phyloP scores from a whole-genome alignment of 2,797 vertebrate species.

The Hydrophis major region DNA sequence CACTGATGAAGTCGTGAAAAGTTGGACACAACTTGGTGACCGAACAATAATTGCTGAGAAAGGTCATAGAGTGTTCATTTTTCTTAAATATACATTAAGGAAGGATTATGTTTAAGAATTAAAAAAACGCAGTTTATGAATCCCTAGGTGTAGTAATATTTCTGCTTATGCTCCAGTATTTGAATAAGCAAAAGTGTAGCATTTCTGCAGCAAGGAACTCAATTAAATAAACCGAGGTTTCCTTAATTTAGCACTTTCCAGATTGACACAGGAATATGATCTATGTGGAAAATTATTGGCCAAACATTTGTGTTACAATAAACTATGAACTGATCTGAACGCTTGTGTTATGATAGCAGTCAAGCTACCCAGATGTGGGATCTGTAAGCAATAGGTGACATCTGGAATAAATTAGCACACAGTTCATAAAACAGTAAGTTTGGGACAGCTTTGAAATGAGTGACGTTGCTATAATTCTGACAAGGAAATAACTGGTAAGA shows the following conservation, averaged over 20 bases:
- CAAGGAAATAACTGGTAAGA: background rate
- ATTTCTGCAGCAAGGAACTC: background rate
- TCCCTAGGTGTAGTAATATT: background rate
- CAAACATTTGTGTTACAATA: background rate
- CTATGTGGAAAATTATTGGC: background rate
- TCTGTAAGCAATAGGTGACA: background rate
- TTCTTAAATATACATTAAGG: background rate
- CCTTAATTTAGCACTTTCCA: background rate
- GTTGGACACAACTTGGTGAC: too few relatives aligned
- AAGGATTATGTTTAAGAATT: conserved; percentile 10
- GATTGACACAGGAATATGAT: background rate
- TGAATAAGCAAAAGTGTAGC: background rate
- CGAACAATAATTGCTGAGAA: background rate
- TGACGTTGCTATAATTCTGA: background rate
- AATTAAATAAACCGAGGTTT: conserved; percentile 18
- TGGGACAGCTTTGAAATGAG: background rate
- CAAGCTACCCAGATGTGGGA: background rate
- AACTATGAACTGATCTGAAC: background rate
- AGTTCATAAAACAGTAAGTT: conserved; percentile 1
- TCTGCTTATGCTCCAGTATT: conserved; percentile 3
- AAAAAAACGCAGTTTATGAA: background rate
- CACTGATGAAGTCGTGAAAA: too few relatives aligned
- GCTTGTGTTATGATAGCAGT: background rate
- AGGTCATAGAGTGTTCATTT: background rate
- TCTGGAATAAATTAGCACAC: conserved; percentile 3